A percentile compares a stretch with the other conserved stretches of the same genome.
Conservation (phyloP, 2,888 invertebrate species). For the Caenorhabditis parvicauda region DNA sequence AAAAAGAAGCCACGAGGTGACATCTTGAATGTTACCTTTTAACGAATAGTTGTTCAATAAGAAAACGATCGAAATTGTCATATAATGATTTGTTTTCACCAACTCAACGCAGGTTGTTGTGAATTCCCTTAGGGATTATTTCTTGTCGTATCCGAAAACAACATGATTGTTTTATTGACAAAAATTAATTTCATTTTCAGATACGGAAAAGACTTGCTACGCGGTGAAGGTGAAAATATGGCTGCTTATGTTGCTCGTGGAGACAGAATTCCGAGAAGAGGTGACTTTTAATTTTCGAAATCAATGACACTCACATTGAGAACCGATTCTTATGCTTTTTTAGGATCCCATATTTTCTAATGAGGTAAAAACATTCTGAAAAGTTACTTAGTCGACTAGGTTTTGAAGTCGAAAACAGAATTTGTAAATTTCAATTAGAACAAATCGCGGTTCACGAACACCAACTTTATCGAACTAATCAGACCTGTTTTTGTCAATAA, state of each 20-base stretch:
- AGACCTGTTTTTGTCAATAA: too few species aligned
- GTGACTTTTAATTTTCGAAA: too few species aligned
- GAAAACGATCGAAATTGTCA: too few species aligned
- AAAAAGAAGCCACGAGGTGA: not conserved
- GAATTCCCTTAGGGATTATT: too few species aligned
- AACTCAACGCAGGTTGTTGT: not conserved
- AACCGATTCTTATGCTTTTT: not conserved
- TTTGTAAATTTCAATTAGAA: too few species aligned
- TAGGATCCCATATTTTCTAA: not conserved
- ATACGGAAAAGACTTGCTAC: conserved; percentile 78
- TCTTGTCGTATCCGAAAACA: too few species aligned
- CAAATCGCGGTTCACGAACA: too few species aligned
- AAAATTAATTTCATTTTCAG: conserved; percentile 35
- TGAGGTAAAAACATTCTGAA: not conserved
- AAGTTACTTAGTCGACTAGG: not conserved
- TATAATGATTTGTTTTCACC: too few species aligned
- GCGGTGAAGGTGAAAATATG: conserved; percentile 98
- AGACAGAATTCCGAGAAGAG: conserved; percentile 93
- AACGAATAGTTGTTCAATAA: not conserved
- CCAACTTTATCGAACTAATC: too few species aligned
- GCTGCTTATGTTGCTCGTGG: conserved; percentile 98
- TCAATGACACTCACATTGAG: not conserved
- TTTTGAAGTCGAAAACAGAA: too few species aligned
- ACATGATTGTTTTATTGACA: too few species aligned
- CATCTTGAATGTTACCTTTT: not conserved